phyloP scores from a whole-genome alignment of 37 sponge, comb jelly and placozoan species.

The Geodia barretti region DNA sequence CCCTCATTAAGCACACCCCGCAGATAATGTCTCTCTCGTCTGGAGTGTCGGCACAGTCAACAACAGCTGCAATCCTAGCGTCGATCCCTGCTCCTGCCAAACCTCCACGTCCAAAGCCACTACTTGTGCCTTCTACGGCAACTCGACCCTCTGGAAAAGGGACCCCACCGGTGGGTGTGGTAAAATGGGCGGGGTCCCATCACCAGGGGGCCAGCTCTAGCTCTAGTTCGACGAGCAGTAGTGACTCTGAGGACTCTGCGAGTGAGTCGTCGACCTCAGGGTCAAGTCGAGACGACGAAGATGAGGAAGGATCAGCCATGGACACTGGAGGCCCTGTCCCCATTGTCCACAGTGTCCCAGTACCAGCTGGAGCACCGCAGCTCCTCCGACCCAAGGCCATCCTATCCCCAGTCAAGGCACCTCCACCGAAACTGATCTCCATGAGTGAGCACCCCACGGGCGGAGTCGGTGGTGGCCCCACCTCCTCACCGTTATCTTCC shows the following conservation, averaged over 20 bases:
- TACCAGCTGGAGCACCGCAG: background rate
- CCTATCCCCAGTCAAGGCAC: conserved; percentile 23
- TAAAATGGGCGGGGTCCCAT: background rate
- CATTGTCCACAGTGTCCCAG: conserved; percentile 14
- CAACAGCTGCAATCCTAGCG: background rate
- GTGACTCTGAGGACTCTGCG: conserved; percentile 40
- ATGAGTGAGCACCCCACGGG: background rate
- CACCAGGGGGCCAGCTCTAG: background rate
- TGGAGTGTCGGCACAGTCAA: background rate
- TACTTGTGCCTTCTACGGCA: background rate
- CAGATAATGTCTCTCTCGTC: background rate
- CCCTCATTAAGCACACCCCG: background rate
- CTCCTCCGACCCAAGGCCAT: conserved; percentile 45
- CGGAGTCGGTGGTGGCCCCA: background rate
- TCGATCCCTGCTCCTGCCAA: background rate
- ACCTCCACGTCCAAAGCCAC: background rate
- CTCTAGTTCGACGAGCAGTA: conserved; percentile 32
- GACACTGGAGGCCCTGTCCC: conserved; percentile 28
- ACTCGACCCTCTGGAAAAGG: background rate
- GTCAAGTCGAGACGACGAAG: conserved; percentile 14
- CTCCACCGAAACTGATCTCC: conserved; percentile 5
- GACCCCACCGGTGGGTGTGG: too few relatives aligned
- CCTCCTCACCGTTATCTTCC: background rate
- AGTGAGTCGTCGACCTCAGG: conserved; percentile 26
- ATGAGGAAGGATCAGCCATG: too few relatives aligned